Conservation (phyloP, 2,888 invertebrate genomes). For the Salticus scenicus region DNA sequence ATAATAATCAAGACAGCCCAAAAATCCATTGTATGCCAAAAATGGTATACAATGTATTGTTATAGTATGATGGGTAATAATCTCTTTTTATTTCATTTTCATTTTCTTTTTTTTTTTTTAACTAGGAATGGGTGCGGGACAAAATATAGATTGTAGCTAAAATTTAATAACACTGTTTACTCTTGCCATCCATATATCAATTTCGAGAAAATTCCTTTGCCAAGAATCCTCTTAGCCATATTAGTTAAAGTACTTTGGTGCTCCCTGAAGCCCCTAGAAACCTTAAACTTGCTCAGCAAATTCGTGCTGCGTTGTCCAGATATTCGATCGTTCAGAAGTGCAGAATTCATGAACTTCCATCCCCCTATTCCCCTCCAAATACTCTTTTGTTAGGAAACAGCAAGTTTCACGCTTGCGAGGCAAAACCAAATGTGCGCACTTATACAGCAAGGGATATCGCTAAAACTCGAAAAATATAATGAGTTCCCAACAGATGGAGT, state of each 20-base stretch:
- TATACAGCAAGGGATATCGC: conserved; percentile 12
- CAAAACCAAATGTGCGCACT: conserved; percentile 3
- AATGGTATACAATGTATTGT: no score
- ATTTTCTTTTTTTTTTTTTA: no score
- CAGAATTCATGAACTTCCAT: not conserved
- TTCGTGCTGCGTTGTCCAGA: not conserved
- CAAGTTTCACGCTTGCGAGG: conserved; percentile 3
- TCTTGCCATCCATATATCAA: no score
- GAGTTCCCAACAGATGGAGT: conserved; percentile 65
- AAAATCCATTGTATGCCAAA: no score
- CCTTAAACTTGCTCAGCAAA: not conserved
- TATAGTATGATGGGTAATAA: no score
- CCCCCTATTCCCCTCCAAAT: not conserved
- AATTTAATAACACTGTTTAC: no score
- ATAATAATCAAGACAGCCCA: no score
- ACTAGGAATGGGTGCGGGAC: no score
- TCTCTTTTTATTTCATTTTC: no score
- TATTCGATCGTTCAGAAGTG: not conserved
- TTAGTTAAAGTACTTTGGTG: not conserved
- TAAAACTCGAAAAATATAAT: conserved; percentile 57
- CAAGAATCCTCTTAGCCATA: no score
- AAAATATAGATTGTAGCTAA: no score
- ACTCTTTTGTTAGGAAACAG: not conserved
- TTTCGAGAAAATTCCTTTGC: no score
- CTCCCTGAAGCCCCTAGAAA: not conserved